Conservation (phyloP, 1,140 invertebrate species). For the Holcopasites calliopsidis region DNA sequence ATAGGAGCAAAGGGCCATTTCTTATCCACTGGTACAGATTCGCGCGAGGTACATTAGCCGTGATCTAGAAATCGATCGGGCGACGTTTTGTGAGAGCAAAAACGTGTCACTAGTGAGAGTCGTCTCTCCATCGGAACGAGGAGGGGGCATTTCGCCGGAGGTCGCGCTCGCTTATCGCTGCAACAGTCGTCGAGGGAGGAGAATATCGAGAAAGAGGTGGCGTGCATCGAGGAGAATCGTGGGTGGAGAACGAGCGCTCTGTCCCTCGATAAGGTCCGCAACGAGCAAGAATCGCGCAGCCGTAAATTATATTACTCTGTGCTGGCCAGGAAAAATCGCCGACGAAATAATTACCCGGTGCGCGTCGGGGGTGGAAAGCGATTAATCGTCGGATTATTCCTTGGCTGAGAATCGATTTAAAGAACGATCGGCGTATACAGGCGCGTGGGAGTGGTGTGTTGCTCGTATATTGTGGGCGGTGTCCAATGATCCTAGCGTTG, state of each 20-base stretch:
- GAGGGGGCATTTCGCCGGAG: neutral
- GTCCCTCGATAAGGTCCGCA: constrained; percentile 48
- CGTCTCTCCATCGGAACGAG: constrained; percentile 14
- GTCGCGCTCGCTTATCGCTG: constrained; percentile 40
- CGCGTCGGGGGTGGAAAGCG: neutral
- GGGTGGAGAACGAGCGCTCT: constrained; percentile 44
- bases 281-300: constrained; percentile 34
- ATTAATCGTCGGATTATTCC: constrained; percentile 55
- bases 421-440: neutral
- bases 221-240: constrained; percentile 31
- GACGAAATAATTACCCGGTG: constrained; percentile 58
- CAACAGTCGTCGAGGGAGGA: constrained; percentile 41
- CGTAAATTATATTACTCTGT: constrained; percentile 51
- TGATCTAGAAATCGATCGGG: constrained; percentile 14
- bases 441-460: constrained; percentile 13
- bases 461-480: neutral
- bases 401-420: too few species aligned
- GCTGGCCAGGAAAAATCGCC: constrained; percentile 39
- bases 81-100: constrained; percentile 18
- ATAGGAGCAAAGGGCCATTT: constrained; percentile 1
- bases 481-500: constrained; percentile 26
- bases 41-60: constrained; percentile 17
- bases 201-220: neutral
- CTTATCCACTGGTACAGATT: too few species aligned
- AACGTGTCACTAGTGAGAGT: constrained; percentile 36